Evolutionary conservation across 2,113 vertebrate genomes (phyloP).

Genomic region (Paramormyrops kingsleyae): DNA sequence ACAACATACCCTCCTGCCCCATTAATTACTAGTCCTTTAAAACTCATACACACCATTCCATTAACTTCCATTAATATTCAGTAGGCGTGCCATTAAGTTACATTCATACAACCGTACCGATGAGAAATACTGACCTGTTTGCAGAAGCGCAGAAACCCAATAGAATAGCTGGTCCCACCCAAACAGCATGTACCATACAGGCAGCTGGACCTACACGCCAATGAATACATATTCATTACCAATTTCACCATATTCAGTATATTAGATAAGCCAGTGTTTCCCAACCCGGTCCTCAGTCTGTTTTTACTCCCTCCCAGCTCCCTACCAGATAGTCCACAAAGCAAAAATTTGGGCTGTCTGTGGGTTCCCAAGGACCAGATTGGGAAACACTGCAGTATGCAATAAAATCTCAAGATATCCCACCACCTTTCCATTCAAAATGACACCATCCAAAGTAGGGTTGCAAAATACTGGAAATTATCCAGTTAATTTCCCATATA

Average conservation of each 20-base stretch:
- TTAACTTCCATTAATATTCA: neutral
- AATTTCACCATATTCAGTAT: neutral
- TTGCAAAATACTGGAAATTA: too few species aligned
- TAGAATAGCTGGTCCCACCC: constrained; percentile 81
- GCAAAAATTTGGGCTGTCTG: neutral
- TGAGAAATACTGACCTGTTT: constrained; percentile 75
- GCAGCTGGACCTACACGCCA: constrained; percentile 75
- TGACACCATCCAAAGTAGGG: neutral
- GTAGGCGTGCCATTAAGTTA: neutral
- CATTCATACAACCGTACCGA: neutral
- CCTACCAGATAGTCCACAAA: neutral
- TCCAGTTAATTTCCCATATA: too few species aligned
- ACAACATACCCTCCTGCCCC: neutral
- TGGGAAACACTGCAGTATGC: neutral
- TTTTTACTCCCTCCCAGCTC: neutral
- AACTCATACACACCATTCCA: neutral
- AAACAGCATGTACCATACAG: constrained; percentile 89
- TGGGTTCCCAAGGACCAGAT: neutral
- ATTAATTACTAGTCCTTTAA: neutral
- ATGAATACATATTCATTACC: constrained; percentile 4
- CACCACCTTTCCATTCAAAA: neutral
- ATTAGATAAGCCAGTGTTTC: neutral
- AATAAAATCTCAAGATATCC: neutral
- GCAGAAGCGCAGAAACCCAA: constrained; percentile 92
- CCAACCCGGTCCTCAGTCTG: neutral